Percentiles rank a stretch among this genome's conserved stretches.
phyloP scores from a whole-genome alignment of 2,888 invertebrate genomes.

The Ophion ventricosus region DNA sequence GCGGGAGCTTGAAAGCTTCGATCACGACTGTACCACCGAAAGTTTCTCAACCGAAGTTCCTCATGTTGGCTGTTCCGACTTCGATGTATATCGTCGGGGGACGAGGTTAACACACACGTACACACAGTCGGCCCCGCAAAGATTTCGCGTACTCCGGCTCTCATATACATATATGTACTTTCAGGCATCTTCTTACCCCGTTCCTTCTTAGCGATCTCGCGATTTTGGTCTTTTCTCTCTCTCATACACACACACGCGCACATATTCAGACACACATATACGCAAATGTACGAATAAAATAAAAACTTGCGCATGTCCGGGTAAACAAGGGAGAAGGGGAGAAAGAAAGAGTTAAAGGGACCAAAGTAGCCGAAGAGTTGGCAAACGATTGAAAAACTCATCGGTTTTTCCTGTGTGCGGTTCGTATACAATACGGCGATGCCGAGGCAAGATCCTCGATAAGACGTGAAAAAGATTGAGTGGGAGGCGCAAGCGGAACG shows the following conservation, averaged over 20 bases:
- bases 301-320: neutral
- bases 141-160: constrained; percentile 35
- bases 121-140: constrained; percentile 22
- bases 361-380: constrained; percentile 26
- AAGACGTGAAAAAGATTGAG: constrained; percentile 54
- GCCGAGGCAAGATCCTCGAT: constrained; percentile 55
- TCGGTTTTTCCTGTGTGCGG: constrained; percentile 49
- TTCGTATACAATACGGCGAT: constrained; percentile 57
- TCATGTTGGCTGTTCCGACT: constrained; percentile 31
- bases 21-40: constrained; percentile 22
- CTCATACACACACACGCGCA: neutral
- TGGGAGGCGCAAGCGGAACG: constrained; percentile 11
- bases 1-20: neutral
- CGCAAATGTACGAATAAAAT: neutral
- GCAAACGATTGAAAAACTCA: constrained; percentile 54
- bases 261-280: neutral
- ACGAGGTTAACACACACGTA: neutral
- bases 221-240: constrained; percentile 9
- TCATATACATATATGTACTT: constrained; percentile 32
- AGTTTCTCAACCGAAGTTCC: constrained; percentile 9
- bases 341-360: constrained; percentile 6
- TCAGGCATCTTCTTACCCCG: constrained; percentile 43
- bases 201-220: constrained; percentile 30
- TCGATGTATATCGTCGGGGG: constrained; percentile 48
- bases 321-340: neutral